Percentiles rank a stretch among this genome's conserved stretches.
These are phyloP conservation scores for Mesorhabditis spiculigera DNA, from an alignment of 2,888 invertebrate genomes.

Conservation along the genomic window DNA sequence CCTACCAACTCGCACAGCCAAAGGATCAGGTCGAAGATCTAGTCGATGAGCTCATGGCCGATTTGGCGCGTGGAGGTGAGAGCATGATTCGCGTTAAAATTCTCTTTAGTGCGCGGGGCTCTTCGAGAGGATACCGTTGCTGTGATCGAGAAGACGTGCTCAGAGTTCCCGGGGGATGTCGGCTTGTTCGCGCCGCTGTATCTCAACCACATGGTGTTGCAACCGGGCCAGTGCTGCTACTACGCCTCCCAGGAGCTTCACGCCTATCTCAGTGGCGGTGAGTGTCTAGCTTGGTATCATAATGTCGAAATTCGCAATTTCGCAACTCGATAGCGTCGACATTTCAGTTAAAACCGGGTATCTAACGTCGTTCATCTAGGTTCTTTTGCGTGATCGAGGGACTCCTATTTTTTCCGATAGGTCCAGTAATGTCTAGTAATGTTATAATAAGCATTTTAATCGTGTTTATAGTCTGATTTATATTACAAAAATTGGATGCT, in stretches of 20 bases:
- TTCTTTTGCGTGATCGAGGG: too few species aligned
- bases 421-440: too few species aligned
- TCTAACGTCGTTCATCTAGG: too few species aligned
- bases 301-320: too few species aligned
- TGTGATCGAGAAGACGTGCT: constrained; percentile 43
- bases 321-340: too few species aligned
- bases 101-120: constrained; percentile 39
- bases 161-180: constrained; percentile 39
- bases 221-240: constrained; percentile 86
- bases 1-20: constrained; percentile 7
- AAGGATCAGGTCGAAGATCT: constrained; percentile 17
- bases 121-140: constrained; percentile 43
- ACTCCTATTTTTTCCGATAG: too few species aligned
- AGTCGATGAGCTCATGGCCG: constrained; percentile 21
- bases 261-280: constrained; percentile 88
- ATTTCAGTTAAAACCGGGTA: too few species aligned
- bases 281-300: not conserved
- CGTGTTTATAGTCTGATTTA: too few species aligned
- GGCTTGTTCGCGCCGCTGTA: constrained; percentile 77
- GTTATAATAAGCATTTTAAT: too few species aligned
- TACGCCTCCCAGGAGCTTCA: constrained; percentile 88
- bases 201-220: constrained; percentile 77
- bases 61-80: constrained; percentile 27
- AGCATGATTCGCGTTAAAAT: not conserved
- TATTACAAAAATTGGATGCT: too few species aligned